Base-by-base conservation (phyloP, 2,888 invertebrate species). In the Lissocephala sabroskyi region DNA sequence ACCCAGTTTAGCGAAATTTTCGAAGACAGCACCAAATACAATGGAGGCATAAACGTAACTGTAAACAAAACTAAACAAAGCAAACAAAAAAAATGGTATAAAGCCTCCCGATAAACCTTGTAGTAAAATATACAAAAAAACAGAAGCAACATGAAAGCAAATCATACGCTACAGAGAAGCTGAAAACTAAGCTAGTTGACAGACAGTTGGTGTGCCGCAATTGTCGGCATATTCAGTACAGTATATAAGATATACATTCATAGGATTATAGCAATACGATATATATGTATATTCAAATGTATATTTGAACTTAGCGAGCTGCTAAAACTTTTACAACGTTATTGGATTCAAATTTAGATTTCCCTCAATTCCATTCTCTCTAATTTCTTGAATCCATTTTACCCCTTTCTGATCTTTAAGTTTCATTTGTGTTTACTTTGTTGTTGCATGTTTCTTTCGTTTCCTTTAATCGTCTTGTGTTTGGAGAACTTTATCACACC, bases 1-100 rank as follows among this genome's bases (percentile, higher is more conserved):
- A 64, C 66, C 70, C 71, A 74, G 74, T 71, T 74, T 73, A 73
- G 74, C 63, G 58, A 74, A 73, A 73, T 74, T 71, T 74, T 70
- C 68, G 28, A 57, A 49, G 47, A 48, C 41, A 56, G 49, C 51
- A 57, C 45, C 47, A 41, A 44, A 49, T 23, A 40, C 17, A 9
- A 16, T 39, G 39, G 37, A 40, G 32, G 18, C 30, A 23, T 16
- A 29, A 43, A 11, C 4, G 23, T 35, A 14, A 35, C 35, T 6
- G 28, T 43, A 55, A 46, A 45, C 41, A 43, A 48, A 44, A 49
- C 56, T 46, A 41, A 43, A 53, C 42, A 49, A 47, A 44, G 54
- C 39, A 52, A 44, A 41, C 35, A 49, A 45, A 41, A 41, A 35
- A 49, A 50, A n/a, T n/a, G n/a, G n/a, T n/a, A n/a, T n/a, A n/a